phyloP scores from a whole-genome alignment of 2,797 vertebrate species.

The Microctenopoma steveboyesi region DNA sequence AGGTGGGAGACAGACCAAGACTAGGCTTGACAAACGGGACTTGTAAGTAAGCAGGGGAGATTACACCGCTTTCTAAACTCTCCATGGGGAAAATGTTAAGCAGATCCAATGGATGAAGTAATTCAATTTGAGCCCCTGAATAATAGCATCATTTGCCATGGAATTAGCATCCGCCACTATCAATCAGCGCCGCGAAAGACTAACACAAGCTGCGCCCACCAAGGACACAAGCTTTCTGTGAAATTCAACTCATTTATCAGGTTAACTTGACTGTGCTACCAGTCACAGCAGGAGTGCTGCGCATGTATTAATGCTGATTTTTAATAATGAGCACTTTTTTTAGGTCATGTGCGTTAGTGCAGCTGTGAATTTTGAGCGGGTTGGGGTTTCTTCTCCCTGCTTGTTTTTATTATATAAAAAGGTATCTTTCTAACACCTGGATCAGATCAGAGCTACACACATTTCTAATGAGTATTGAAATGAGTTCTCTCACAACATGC shows the following conservation, averaged over 20 bases:
- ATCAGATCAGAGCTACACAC: too few relatives aligned
- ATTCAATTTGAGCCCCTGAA: slow-evolving; percentile 80
- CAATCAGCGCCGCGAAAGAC: slow-evolving; percentile 68
- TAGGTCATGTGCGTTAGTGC: background rate
- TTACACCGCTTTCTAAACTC: slow-evolving; percentile 77
- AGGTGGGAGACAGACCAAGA: slow-evolving; percentile 25
- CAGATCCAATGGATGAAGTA: slow-evolving; percentile 78
- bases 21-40: slow-evolving; percentile 66
- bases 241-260: slow-evolving; percentile 60
- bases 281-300: slow-evolving; percentile 9
- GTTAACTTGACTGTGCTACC: slow-evolving; percentile 48
- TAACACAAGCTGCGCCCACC: slow-evolving; percentile 61
- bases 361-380: background rate
- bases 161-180: slow-evolving; percentile 78
- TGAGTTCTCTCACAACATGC: background rate
- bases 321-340: slow-evolving; percentile 6
- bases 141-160: slow-evolving; percentile 80
- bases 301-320: slow-evolving; percentile 15
- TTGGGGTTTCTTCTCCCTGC: background rate
- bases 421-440: background rate
- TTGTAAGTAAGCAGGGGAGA: slow-evolving; percentile 70
- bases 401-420: background rate
- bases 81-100: slow-evolving; percentile 76
- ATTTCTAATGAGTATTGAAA: too few relatives aligned
- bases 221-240: slow-evolving; percentile 61